Percentiles rank a stretch among this genome's conserved stretches.
phyloP scores from a whole-genome alignment of 2,113 vertebrate genomes.

The Gymnarchus niloticus region DNA sequence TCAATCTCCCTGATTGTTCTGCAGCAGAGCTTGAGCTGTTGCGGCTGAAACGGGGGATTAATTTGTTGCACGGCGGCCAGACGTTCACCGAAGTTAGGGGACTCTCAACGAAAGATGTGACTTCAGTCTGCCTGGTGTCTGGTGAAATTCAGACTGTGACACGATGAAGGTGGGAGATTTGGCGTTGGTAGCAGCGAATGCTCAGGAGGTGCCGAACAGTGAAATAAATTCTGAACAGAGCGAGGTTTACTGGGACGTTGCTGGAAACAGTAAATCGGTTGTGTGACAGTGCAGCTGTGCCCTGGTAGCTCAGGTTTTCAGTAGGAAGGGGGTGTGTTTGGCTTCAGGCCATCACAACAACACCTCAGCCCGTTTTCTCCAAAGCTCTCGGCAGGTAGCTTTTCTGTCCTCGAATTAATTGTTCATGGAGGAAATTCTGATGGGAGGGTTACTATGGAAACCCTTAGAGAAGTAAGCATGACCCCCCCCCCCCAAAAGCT shows the following conservation, averaged over 20 bases:
- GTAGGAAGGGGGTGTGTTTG: background rate
- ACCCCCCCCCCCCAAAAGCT: constrained; percentile 36
- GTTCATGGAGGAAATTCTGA: constrained; percentile 33
- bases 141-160: background rate
- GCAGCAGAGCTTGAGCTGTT: background rate
- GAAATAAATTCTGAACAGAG: background rate
- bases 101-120: background rate
- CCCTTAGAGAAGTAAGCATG: constrained; percentile 60
- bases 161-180: too few relatives aligned
- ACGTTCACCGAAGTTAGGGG: background rate
- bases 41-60: background rate
- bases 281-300: background rate
- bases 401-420: constrained; percentile 48
- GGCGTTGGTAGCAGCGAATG: too few relatives aligned
- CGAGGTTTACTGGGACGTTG: background rate
- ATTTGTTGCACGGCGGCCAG: too few relatives aligned
- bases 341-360: background rate
- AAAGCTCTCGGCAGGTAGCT: constrained; percentile 11
- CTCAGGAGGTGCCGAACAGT: too few relatives aligned
- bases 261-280: background rate
- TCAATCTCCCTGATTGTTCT: background rate
- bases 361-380: background rate
- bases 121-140: background rate
- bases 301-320: background rate
- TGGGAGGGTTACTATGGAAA: constrained; percentile 64